Percentiles rank a stretch among this genome's conserved stretches.
phyloP scores from a whole-genome alignment of 2,888 invertebrate genomes.

The Andrena hattorfiana region DNA sequence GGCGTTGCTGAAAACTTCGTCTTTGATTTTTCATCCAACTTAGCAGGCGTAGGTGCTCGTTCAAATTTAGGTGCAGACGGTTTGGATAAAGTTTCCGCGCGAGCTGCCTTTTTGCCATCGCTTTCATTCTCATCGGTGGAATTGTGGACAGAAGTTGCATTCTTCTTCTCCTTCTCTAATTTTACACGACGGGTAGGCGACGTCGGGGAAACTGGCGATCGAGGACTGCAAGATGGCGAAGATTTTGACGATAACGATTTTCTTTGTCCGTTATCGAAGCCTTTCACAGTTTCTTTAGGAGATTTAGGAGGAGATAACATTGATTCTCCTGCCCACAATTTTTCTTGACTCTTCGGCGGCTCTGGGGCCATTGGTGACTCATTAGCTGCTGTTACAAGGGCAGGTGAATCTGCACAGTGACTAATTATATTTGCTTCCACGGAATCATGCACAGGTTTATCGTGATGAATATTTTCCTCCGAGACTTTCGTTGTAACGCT shows the following conservation, averaged over 20 bases:
- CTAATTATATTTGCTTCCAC: neutral
- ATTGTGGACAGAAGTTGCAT: conserved; percentile 65
- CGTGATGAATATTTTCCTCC: conserved; percentile 15
- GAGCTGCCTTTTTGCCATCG: conserved; percentile 43
- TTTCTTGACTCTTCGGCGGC: conserved; percentile 16
- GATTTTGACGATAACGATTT: conserved; percentile 75
- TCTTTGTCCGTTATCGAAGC: conserved; percentile 79
- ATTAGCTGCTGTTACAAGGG: conserved; percentile 4
- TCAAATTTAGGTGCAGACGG: conserved; percentile 28
- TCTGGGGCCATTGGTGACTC: conserved; percentile 9
- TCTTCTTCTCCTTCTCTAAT: conserved; percentile 63
- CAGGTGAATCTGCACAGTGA: neutral
- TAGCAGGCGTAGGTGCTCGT: conserved; percentile 47
- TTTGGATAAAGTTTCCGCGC: conserved; percentile 49
- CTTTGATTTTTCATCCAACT: conserved; percentile 46
- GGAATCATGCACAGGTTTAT: conserved; percentile 9
- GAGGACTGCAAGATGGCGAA: conserved; percentile 59
- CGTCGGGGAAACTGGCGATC: conserved; percentile 65
- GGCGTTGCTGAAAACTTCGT: conserved; percentile 63
- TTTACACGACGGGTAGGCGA: conserved; percentile 46
- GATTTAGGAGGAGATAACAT: conserved; percentile 46
- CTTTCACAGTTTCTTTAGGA: conserved; percentile 72
- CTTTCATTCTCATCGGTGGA: conserved; percentile 2
- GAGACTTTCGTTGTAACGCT: neutral
- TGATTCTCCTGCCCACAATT: conserved; percentile 56